phyloP scores from a whole-genome alignment of 2,797 vertebrate genomes.

The Chaunax sp. region DNA sequence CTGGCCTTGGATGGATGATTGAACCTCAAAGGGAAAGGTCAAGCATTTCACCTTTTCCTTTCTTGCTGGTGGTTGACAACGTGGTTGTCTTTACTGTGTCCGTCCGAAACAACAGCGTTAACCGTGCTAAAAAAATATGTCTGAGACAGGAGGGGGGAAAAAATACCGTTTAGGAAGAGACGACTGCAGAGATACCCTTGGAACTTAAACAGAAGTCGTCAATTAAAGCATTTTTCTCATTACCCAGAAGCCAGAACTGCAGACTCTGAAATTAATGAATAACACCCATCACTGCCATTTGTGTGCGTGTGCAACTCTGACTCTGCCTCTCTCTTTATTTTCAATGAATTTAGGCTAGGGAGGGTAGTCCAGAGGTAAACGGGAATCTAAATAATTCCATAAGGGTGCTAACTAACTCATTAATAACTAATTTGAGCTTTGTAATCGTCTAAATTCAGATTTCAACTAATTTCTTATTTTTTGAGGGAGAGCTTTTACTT shows the following conservation, averaged over 20 bases:
- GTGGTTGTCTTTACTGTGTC: conserved; percentile 65
- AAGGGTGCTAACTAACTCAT: not conserved
- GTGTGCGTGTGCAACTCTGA: not conserved
- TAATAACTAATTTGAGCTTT: not conserved
- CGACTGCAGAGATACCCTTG: not conserved
- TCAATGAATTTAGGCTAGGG: not conserved
- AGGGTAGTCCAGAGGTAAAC: not conserved
- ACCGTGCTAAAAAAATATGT: not conserved
- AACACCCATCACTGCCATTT: not conserved
- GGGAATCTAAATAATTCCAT: not conserved
- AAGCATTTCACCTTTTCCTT: conserved; percentile 82
- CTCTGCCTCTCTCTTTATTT: conserved; percentile 3
- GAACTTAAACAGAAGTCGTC: not conserved
- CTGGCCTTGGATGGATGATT: conserved; percentile 81
- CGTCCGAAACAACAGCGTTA: conserved; percentile 13
- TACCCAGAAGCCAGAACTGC: no score
- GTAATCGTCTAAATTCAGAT: not conserved
- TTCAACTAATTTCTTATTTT: no score
- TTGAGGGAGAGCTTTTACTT: conserved; percentile 3
- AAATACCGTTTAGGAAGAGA: not conserved
- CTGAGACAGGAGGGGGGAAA: not conserved
- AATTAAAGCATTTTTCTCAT: not conserved
- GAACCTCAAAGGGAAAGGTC: conserved; percentile 85
- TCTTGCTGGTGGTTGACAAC: conserved; percentile 68
- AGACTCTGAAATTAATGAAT: no score